A percentile compares a stretch with the other conserved stretches of the same genome.
Conservation (phyloP, 2,888 invertebrate species). For the Agonopterix heracliana region DNA sequence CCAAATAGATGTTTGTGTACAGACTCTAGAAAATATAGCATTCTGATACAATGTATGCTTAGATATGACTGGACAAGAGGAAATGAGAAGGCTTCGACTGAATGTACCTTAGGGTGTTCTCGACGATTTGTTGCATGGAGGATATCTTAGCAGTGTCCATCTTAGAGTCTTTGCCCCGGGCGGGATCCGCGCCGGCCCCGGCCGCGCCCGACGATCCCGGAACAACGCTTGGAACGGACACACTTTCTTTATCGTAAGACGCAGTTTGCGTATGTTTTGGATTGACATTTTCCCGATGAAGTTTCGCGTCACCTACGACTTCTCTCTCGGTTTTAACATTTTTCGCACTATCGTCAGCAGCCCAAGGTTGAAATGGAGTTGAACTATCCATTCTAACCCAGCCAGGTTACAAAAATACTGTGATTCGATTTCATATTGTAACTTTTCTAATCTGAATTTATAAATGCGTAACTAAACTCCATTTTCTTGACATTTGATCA, state of each 20-base stretch:
- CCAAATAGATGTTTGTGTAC: no score
- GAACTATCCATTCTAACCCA: constrained; percentile 69
- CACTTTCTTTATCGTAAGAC: constrained; percentile 74
- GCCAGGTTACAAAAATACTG: constrained; percentile 42
- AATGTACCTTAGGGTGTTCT: constrained; percentile 78
- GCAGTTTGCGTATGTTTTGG: constrained; percentile 77
- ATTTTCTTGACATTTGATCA: constrained; percentile 76
- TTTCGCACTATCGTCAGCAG: constrained; percentile 64
- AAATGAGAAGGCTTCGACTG: no score
- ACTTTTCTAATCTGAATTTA: constrained; percentile 49
- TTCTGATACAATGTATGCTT: no score
- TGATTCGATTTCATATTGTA: constrained; percentile 57
- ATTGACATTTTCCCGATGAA: constrained; percentile 76
- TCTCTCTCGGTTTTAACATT: constrained; percentile 68
- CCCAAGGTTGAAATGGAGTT: constrained; percentile 73
- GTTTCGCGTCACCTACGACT: constrained; percentile 74
- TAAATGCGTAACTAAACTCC: constrained; percentile 75
- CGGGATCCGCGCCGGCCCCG: constrained; percentile 40
- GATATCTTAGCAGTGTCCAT: constrained; percentile 69
- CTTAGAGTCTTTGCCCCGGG: constrained; percentile 47
- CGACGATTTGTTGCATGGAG: constrained; percentile 78
- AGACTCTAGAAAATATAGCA: no score
- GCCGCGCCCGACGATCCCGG: constrained; percentile 57
- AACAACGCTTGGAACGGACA: constrained; percentile 51
- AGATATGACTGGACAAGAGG: no score